phyloP scores from a whole-genome alignment of 2,113 vertebrate species.

The Gallinago paraguaiae region DNA sequence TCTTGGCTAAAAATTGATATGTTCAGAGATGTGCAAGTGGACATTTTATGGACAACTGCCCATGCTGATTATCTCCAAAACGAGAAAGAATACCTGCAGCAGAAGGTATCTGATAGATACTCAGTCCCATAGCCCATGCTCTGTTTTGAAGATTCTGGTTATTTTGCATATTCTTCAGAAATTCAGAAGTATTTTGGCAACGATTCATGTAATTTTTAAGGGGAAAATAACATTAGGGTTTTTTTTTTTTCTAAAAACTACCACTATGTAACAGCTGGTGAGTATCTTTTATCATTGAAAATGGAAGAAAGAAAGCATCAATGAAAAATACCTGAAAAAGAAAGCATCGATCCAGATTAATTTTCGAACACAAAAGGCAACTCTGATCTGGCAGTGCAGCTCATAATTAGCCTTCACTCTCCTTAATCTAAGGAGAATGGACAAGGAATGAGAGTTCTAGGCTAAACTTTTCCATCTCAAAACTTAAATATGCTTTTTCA shows the following conservation, averaged over 20 bases:
- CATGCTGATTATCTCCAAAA: not conserved
- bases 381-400: not conserved
- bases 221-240: not conserved
- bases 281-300: not conserved
- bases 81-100: not conserved
- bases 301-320: not conserved
- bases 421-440: not conserved
- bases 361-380: not conserved
- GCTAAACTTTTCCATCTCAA: not conserved
- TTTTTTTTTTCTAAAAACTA: not conserved
- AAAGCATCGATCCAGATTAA: not conserved
- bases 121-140: not conserved
- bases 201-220: not conserved
- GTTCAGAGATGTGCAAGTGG: not conserved
- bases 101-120: not conserved
- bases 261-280: not conserved
- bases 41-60: not conserved
- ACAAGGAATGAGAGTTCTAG: not conserved
- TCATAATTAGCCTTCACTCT: not conserved
- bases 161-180: not conserved
- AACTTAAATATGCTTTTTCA: rapidly evolving
- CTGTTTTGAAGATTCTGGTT: not conserved
- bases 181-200: not conserved
- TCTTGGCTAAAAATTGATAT: not conserved
- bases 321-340: not conserved